Conservation (phyloP, 2,113 vertebrate genomes). For the Rhea pennata region DNA sequence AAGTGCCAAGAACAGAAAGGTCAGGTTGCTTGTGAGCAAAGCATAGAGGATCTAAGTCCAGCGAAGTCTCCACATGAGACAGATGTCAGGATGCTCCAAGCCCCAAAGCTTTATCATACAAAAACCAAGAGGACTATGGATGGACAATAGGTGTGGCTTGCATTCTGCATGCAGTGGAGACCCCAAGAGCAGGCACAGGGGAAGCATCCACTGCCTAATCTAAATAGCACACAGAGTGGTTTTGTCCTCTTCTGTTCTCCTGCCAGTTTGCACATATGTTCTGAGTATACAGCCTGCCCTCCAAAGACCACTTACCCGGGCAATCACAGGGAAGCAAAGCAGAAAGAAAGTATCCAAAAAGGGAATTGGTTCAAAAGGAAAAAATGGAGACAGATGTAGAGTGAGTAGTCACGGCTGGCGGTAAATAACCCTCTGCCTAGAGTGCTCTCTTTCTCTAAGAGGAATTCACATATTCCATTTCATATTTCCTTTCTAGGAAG, state of each 20-base stretch:
- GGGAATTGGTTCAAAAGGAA: slow-evolving; percentile 65
- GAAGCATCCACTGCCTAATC: slow-evolving; percentile 51
- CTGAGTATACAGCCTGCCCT: slow-evolving; percentile 64
- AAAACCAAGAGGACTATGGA: background rate
- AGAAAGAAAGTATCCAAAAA: slow-evolving; percentile 68
- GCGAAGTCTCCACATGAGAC: background rate
- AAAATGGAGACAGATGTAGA: slow-evolving; percentile 69
- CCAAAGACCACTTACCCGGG: slow-evolving; percentile 69
- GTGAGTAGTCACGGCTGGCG: slow-evolving; percentile 46
- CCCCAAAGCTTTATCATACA: background rate
- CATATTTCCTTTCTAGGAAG: slow-evolving; percentile 55
- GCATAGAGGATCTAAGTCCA: background rate
- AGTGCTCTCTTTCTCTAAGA: slow-evolving; percentile 41
- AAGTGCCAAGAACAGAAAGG: background rate
- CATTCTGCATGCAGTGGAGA: background rate
- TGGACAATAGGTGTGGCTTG: slow-evolving; percentile 32
- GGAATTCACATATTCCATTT: slow-evolving; percentile 44
- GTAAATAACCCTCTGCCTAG: slow-evolving; percentile 66
- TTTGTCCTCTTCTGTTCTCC: slow-evolving; percentile 70
- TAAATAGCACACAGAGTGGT: slow-evolving; percentile 64
- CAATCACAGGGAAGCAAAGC: slow-evolving; percentile 68
- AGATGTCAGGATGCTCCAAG: background rate
- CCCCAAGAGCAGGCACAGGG: slow-evolving; percentile 32
- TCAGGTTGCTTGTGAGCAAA: background rate
- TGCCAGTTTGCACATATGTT: slow-evolving; percentile 70